Conservation (phyloP, 2,888 invertebrate species). For the Temnothorax unifasciatus region DNA sequence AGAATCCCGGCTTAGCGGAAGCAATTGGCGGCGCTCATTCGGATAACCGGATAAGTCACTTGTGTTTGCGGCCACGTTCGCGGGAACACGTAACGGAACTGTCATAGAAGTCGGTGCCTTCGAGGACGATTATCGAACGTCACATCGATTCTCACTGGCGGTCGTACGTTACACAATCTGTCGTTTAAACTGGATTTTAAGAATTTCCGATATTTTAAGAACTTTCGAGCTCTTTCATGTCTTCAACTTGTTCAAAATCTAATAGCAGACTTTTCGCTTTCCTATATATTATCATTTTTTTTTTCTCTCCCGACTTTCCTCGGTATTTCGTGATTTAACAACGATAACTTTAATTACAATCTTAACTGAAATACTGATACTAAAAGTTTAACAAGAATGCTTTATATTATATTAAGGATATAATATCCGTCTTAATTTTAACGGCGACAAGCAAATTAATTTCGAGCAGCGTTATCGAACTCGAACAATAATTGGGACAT, state of each 20-base stretch:
- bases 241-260: not conserved
- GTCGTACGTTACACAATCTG: not conserved
- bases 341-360: not conserved
- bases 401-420: too few species aligned
- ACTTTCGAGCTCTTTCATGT: not conserved
- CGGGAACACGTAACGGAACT: conserved; percentile 34
- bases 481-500: conserved; percentile 44
- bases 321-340: not conserved
- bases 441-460: conserved; percentile 20
- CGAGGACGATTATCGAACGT: conserved; percentile 27
- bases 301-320: not conserved
- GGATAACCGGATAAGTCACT: conserved; percentile 46
- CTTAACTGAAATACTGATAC: not conserved
- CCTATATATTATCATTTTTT: not conserved
- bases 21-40: conserved; percentile 24
- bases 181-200: not conserved
- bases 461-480: conserved; percentile 2
- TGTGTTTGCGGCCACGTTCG: conserved; percentile 29
- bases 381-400: not conserved
- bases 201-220: not conserved
- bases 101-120: conserved; percentile 9
- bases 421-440: not conserved
- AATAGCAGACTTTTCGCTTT: not conserved
- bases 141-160: conserved; percentile 9
- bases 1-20: conserved; percentile 20